Base-by-base conservation (phyloP, 2,888 invertebrate species). In the Bellardia pandia region DNA sequence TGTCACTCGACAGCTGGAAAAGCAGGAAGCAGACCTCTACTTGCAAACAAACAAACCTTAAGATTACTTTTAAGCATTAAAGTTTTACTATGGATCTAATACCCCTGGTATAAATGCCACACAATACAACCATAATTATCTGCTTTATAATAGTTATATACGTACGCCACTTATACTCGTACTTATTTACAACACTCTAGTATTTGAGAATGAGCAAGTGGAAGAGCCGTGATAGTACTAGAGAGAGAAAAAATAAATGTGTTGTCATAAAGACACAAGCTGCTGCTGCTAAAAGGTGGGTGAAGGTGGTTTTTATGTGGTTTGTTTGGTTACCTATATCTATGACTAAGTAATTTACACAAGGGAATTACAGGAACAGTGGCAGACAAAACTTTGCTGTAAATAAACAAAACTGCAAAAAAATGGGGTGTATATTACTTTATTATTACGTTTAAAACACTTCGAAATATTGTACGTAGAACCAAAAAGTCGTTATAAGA, bases 61-160 rank as follows among this genome's bases (percentile, higher is more conserved):
- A 16, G 37, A 37, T 69, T 30, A 5, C 33, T 33, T 69, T 23
- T 13, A 2, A 37, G 51, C 14, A 33, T 69, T 33, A 51, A 69
- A n/a, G 14, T 51, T n/a, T n/a, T 51, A 51, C 37, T 53, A 2
- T 14, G n/a, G 2, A 2, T 51, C 9, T 16, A 37, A 69, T 51
- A 53, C 37, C 7, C 11, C 23, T 4, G 60, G 42, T 66, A 66
- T 45, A 45, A 11, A 11, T 66, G 5, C 8, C 23, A 66, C 13
- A 45, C 66, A 23, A 66, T 66, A 66, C 66, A 45, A 66, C 66
- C 66, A 45, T 66, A 66, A 66, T 66, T 66, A 69, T 51, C 14
- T 48, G 68, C 48, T 51, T 33, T 69, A 69, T 45, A 42, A 45
- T 30, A 45, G 45, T 45, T 23, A 66, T 16, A 66, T n/a, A 23